These are phyloP conservation scores for Mamestra configurata DNA, from an alignment of 1,140 invertebrate species.

Conservation along the genomic window DNA sequence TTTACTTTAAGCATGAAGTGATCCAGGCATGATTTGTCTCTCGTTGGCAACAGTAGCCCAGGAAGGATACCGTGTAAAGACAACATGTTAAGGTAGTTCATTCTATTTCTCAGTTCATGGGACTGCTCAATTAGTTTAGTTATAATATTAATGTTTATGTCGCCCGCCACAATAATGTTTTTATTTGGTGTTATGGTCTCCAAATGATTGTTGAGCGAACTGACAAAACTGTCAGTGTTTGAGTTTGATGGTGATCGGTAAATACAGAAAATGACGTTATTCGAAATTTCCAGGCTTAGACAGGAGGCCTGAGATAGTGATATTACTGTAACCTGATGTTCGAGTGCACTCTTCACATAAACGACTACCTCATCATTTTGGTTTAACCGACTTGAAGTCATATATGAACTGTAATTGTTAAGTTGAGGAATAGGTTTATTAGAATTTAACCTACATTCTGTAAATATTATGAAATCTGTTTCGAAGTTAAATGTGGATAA, in stretches of 20 bases:
- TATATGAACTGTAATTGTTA: not conserved
- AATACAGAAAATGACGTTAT: not conserved
- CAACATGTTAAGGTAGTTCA: conserved; percentile 23
- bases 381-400: not conserved
- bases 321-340: not conserved
- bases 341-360: no score
- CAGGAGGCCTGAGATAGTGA: not conserved
- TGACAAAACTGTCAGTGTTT: conserved; percentile 6
- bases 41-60: not conserved
- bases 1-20: conserved; percentile 46
- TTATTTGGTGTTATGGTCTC: not conserved
- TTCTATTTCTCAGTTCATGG: not conserved
- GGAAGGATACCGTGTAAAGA: conserved; percentile 17
- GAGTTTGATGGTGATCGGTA: conserved; percentile 23
- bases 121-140: not conserved
- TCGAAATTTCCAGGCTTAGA: not conserved
- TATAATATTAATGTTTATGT: conserved; percentile 25
- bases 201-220: not conserved
- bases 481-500: not conserved
- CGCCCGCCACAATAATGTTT: conserved; percentile 15
- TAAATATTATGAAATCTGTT: conserved; percentile 2
- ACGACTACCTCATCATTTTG: not conserved
- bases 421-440: conserved; percentile 2
- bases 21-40: conserved; percentile 32
- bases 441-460: not conserved